A percentile compares a stretch with the other conserved stretches of the same genome.
These are phyloP conservation scores for Falco columbarius DNA, from an alignment of 2,797 vertebrate genomes.

Conservation along the genomic window DNA sequence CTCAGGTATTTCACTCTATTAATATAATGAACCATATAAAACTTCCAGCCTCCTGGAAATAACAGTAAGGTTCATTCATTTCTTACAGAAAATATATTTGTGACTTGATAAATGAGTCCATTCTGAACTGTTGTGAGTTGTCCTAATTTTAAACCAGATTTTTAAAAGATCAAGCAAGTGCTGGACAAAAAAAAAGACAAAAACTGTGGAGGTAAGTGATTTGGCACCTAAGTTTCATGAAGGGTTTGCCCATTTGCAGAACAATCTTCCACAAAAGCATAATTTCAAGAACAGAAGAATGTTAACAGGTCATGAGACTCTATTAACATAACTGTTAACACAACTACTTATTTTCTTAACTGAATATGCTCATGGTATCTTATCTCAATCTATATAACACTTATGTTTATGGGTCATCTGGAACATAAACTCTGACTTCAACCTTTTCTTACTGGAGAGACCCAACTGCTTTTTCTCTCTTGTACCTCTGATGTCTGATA, in stretches of 20 bases:
- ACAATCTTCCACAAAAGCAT: not conserved
- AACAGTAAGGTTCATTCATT: not conserved
- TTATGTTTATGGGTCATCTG: not conserved
- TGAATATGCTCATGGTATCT: not conserved
- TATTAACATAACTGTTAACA: not conserved
- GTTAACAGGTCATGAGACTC: not conserved
- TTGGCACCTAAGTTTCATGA: not conserved
- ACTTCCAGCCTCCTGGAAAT: not conserved
- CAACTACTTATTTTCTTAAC: not conserved
- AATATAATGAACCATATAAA: not conserved
- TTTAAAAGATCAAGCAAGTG: not conserved
- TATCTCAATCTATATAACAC: not conserved
- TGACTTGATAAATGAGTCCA: not conserved
- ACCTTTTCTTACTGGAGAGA: not conserved
- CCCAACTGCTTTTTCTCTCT: not conserved
- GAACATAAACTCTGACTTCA: not conserved
- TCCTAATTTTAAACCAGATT: not conserved
- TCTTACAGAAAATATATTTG: not conserved
- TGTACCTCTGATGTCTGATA: not conserved
- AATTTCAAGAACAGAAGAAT: not conserved
- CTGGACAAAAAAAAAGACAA: not conserved
- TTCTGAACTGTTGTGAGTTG: not conserved
- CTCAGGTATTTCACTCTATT: not conserved
- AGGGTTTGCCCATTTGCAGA: not conserved
- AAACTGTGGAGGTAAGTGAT: not conserved